phyloP scores from a whole-genome alignment of 53 echinoderm and acorn worm species.

The Crossaster papposus region DNA sequence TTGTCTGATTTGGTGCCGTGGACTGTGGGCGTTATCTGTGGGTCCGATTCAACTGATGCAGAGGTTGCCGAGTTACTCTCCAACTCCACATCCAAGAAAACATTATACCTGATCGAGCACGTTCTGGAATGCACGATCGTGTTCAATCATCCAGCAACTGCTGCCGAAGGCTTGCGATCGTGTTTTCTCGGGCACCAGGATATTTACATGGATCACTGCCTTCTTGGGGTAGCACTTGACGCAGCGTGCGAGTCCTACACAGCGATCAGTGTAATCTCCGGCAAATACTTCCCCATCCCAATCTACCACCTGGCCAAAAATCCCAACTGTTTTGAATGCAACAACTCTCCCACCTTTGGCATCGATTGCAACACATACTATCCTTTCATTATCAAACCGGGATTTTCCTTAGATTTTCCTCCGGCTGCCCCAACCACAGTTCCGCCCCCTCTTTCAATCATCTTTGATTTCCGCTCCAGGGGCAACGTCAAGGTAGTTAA shows the following conservation, averaged over 20 bases:
- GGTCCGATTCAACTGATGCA: not conserved
- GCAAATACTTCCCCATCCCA: no score
- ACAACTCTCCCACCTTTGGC: not conserved
- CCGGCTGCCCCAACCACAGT: not conserved
- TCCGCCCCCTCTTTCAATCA: slow-evolving; percentile 42
- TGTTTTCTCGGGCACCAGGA: not conserved
- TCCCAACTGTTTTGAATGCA: slow-evolving; percentile 33
- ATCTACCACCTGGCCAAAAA: not conserved
- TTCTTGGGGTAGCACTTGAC: not conserved
- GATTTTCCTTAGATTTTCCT: not conserved
- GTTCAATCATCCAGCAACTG: not conserved
- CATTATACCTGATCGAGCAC: not conserved
- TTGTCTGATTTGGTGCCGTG: not conserved
- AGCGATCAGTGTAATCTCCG: not conserved
- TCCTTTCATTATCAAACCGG: not conserved
- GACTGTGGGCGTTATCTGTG: slow-evolving; percentile 4
- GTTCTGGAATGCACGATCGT: not conserved
- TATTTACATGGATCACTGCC: not conserved
- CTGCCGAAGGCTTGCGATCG: not conserved
- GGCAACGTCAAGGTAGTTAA: slow-evolving; percentile 49
- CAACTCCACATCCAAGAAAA: slow-evolving; percentile 17
- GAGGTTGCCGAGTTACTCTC: not conserved
- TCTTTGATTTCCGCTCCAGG: slow-evolving; percentile 57
- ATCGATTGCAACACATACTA: not conserved
- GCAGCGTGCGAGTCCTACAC: slow-evolving; percentile 41